A percentile compares a stretch with the other conserved stretches of the same genome.
Conservation (phyloP, 2,888 invertebrate genomes). For the Slavum lentiscoides region DNA sequence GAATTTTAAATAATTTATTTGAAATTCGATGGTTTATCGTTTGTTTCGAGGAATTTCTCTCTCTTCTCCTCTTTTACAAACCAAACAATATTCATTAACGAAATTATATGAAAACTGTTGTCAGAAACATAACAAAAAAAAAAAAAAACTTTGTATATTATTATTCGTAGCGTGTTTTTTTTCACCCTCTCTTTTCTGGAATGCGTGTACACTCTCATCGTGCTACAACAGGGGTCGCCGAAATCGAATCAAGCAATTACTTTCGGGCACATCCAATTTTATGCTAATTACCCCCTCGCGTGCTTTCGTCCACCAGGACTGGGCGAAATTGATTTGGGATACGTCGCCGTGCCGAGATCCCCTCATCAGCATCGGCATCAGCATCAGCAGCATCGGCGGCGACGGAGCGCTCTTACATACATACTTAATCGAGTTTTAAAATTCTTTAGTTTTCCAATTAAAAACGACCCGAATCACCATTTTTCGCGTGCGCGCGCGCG, state of each 20-base stretch:
- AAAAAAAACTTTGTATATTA: too few relatives aligned
- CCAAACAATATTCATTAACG: too few relatives aligned
- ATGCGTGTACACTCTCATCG: neutral
- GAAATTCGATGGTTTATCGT: too few relatives aligned
- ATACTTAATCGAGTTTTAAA: slow-evolving; percentile 50
- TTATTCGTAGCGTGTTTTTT: slow-evolving; percentile 9
- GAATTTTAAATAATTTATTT: too few relatives aligned
- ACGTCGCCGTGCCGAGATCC: neutral
- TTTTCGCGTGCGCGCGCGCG: neutral
- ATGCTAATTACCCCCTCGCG: slow-evolving; percentile 47
- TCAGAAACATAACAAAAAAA: too few relatives aligned
- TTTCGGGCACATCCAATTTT: slow-evolving; percentile 51
- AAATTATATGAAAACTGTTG: too few relatives aligned
- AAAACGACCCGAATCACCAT: slow-evolving; percentile 28
- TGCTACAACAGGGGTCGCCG: neutral
- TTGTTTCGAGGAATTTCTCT: too few relatives aligned
- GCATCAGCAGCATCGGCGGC: too few relatives aligned
- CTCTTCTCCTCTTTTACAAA: too few relatives aligned
- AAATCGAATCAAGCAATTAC: slow-evolving; percentile 53
- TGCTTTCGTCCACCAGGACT: neutral
- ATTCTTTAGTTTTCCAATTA: slow-evolving; percentile 53
- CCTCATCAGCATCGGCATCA: too few relatives aligned
- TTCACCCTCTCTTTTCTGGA: neutral
- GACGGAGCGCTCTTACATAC: neutral
- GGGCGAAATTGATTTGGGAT: slow-evolving; percentile 43